Conservation (phyloP, 2,888 invertebrate genomes). For the Nebria salina region DNA sequence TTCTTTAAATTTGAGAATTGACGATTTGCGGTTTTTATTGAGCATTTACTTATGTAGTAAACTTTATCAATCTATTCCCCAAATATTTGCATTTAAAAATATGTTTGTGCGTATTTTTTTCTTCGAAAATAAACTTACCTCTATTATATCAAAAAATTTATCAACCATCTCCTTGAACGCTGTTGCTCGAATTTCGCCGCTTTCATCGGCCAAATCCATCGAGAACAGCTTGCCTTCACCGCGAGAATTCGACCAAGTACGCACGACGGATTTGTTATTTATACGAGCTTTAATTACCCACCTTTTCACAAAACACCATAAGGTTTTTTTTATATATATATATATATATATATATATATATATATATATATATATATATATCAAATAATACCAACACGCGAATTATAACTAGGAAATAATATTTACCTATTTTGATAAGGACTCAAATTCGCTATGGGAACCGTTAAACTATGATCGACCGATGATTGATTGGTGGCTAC, state of each 20-base stretch:
- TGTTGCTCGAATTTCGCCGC: constrained; percentile 92
- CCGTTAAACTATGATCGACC: constrained; percentile 63
- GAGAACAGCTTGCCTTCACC: constrained; percentile 95
- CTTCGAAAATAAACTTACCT: constrained; percentile 71
- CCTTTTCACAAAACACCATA: constrained; percentile 59
- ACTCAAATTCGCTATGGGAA: constrained; percentile 86
- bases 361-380: no score
- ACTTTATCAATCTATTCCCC: constrained; percentile 75
- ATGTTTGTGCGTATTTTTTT: no score
- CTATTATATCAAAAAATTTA: constrained; percentile 87
- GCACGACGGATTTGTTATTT: constrained; percentile 80
- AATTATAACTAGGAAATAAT: neutral
- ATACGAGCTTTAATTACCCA: constrained; percentile 95
- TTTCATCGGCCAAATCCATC: constrained; percentile 92
- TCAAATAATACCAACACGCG: neutral
- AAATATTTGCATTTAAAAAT: constrained; percentile 44
- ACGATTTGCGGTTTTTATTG: constrained; percentile 94
- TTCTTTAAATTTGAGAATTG: constrained; percentile 84
- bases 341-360: no score
- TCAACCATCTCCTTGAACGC: constrained; percentile 90
- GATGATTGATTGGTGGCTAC: neutral
- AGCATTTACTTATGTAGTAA: constrained; percentile 86
- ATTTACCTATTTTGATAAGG: constrained; percentile 91
- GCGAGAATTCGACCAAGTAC: constrained; percentile 90
- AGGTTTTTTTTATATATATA: constrained; percentile 39